Conservation (phyloP, 2,113 vertebrate genomes). For the Catharus fuscescens region DNA sequence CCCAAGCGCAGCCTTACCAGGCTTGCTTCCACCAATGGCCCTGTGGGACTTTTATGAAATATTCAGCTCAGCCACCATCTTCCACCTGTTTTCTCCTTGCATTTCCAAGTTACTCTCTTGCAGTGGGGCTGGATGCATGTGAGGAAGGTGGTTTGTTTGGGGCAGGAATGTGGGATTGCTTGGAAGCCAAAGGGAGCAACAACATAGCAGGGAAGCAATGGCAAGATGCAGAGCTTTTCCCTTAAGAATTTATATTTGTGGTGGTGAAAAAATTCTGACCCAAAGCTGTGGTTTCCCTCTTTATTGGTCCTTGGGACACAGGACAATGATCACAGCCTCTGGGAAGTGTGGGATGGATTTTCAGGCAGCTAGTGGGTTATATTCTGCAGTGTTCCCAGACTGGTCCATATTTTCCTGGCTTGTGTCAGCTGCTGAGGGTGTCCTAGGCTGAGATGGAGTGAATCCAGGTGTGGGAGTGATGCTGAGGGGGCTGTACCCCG, state of each 20-base stretch:
- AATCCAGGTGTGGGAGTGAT: neutral
- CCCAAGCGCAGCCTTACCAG: rapidly evolving
- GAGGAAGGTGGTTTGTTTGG: neutral
- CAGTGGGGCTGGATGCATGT: rapidly evolving
- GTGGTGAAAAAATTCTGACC: neutral
- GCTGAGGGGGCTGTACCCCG: neutral
- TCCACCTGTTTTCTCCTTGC: neutral
- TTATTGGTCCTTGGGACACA: rapidly evolving
- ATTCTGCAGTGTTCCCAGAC: rapidly evolving
- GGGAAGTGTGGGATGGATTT: neutral
- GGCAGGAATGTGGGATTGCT: neutral
- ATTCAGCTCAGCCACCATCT: neutral
- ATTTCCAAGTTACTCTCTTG: neutral
- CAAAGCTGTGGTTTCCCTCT: neutral
- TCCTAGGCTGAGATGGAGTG: neutral
- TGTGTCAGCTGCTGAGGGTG: neutral
- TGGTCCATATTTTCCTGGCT: neutral
- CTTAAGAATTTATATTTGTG: neutral
- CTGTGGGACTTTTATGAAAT: neutral
- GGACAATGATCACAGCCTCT: rapidly evolving
- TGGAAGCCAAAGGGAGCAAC: neutral
- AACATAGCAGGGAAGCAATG: neutral
- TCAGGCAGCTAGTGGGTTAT: neutral
- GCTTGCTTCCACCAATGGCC: rapidly evolving
- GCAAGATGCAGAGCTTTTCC: neutral